phyloP scores from a whole-genome alignment of 2,888 invertebrate genomes.

The Eledone cirrhosa region DNA sequence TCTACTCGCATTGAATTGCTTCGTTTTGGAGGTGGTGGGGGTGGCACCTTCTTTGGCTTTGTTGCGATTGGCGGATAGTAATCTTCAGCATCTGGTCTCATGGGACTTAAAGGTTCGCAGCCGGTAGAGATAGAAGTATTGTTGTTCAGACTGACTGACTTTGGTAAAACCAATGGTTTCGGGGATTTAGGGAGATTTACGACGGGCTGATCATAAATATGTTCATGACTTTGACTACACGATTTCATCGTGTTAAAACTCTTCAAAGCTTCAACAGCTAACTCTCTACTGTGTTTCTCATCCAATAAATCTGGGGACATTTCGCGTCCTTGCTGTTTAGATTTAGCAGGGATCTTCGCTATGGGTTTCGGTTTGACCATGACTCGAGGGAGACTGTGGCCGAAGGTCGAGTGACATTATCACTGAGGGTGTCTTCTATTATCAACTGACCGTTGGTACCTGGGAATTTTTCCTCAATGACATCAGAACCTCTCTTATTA shows the following conservation, averaged over 20 bases:
- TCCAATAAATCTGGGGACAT: conserved; percentile 53
- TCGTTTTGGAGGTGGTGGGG: conserved; percentile 70
- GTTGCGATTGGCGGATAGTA: conserved; percentile 20
- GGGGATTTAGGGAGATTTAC: conserved; percentile 41
- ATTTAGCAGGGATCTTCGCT: conserved; percentile 57
- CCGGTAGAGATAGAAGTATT: conserved; percentile 40
- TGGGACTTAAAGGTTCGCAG: conserved; percentile 31
- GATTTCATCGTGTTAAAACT: conserved; percentile 27
- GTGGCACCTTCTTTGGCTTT: conserved; percentile 61
- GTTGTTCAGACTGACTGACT: conserved; percentile 34
- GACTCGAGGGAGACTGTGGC: conserved; percentile 82
- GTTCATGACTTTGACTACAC: conserved; percentile 40
- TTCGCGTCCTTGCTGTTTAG: conserved; percentile 56
- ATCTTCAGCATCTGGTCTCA: conserved; percentile 29
- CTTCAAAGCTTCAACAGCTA: conserved; percentile 49
- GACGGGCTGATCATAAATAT: conserved; percentile 56
- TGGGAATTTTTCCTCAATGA: conserved; percentile 35
- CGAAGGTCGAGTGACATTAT: conserved; percentile 29
- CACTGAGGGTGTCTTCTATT: conserved; percentile 11
- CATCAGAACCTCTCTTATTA: conserved; percentile 58
- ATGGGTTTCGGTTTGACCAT: conserved; percentile 75
- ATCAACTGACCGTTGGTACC: conserved; percentile 26
- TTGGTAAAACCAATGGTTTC: conserved; percentile 36
- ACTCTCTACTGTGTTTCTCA: conserved; percentile 48
- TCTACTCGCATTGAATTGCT: conserved; percentile 65